Percentiles rank a stretch among this genome's conserved stretches.
These are phyloP conservation scores for Ennomos quercinarius DNA, from an alignment of 2,888 invertebrate species.

Conservation along the genomic window DNA sequence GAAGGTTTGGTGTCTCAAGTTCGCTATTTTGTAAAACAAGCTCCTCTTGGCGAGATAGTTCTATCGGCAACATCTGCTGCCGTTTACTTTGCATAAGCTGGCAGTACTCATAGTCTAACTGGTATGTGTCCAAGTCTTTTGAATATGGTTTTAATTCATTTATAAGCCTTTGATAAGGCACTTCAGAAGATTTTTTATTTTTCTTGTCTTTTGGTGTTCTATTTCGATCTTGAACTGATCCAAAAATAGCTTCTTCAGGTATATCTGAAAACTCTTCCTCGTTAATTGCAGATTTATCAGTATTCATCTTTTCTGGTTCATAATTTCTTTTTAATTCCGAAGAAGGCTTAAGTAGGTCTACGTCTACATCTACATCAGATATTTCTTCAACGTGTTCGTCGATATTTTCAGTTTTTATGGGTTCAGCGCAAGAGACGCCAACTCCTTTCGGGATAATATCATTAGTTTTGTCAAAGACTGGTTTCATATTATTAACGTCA, in stretches of 20 bases:
- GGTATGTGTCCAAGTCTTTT: slow-evolving; percentile 60
- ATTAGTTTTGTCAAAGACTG: background rate
- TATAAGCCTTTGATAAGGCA: slow-evolving; percentile 66
- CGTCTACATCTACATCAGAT: slow-evolving; percentile 1
- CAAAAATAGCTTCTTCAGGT: slow-evolving; percentile 86
- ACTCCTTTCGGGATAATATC: background rate
- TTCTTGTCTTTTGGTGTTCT: slow-evolving; percentile 44
- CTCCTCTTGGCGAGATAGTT: background rate
- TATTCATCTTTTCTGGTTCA: slow-evolving; percentile 14
- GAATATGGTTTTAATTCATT: slow-evolving; percentile 73
- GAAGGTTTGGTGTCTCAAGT: background rate
- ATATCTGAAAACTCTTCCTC: slow-evolving; percentile 54
- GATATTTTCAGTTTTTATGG: background rate
- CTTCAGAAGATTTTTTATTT: slow-evolving; percentile 41
- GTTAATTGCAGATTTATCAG: slow-evolving; percentile 24
- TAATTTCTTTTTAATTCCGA: background rate
- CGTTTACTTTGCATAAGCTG: slow-evolving; percentile 51
- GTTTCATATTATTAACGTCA: background rate
- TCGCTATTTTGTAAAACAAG: background rate
- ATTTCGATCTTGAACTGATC: slow-evolving; percentile 86
- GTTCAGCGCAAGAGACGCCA: background rate
- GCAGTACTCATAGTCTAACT: slow-evolving; percentile 66
- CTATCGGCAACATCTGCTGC: slow-evolving; percentile 25
- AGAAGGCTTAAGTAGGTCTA: background rate
- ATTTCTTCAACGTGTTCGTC: slow-evolving; percentile 1